phyloP scores from a whole-genome alignment of 2,113 vertebrate species.

The Danionella cerebrum region DNA sequence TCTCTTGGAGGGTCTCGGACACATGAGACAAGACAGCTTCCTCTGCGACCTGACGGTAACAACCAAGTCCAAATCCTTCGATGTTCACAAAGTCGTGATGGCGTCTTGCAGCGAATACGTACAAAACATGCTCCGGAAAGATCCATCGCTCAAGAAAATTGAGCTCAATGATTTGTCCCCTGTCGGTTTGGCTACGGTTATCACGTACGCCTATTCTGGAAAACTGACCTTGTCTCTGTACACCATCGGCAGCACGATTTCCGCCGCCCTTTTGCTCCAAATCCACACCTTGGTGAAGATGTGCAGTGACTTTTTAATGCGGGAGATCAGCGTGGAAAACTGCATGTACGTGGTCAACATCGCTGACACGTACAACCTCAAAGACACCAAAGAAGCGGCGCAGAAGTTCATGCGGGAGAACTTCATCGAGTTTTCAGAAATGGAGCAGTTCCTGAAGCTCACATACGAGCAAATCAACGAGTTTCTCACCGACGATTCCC shows the following conservation, averaged over 20 bases:
- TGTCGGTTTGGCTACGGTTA: slow-evolving; percentile 83
- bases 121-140: slow-evolving; percentile 85
- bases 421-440: slow-evolving; percentile 97
- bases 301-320: slow-evolving; percentile 94
- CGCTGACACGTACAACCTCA: slow-evolving; percentile 87
- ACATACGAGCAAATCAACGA: slow-evolving; percentile 98
- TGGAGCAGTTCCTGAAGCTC: slow-evolving; percentile 95
- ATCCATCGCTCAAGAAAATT: slow-evolving; percentile 78
- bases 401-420: slow-evolving; percentile 96
- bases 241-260: slow-evolving; percentile 90
- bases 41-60: slow-evolving; percentile 89
- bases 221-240: slow-evolving; percentile 93
- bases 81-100: slow-evolving; percentile 93
- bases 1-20: slow-evolving; percentile 87
- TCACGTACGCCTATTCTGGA: slow-evolving; percentile 92
- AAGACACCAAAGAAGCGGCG: slow-evolving; percentile 79
- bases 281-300: slow-evolving; percentile 91
- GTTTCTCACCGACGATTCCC: slow-evolving; percentile 87
- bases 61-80: slow-evolving; percentile 94
- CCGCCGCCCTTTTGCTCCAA: slow-evolving; percentile 84
- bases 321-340: slow-evolving; percentile 92
- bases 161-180: slow-evolving; percentile 89
- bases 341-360: slow-evolving; percentile 96
- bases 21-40: slow-evolving; percentile 89
- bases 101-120: slow-evolving; percentile 94